Evolutionary conservation across 1,140 invertebrate genomes (phyloP).

Genomic region (Acyrthosiphon pisum): DNA sequence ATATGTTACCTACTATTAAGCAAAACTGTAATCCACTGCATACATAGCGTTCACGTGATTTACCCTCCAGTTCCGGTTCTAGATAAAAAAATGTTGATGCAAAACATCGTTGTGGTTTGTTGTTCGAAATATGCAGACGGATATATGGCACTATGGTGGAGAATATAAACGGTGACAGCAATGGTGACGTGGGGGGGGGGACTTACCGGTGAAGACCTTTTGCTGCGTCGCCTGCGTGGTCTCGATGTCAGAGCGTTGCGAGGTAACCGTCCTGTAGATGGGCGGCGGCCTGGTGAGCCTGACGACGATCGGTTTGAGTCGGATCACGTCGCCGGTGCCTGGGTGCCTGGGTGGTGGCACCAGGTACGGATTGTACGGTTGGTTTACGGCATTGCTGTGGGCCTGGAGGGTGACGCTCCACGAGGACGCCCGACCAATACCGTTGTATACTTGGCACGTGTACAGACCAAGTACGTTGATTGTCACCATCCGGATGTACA

Average conservation of each 20-base stretch:
- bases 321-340: slow-evolving; percentile 58
- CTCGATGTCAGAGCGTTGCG: neutral
- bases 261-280: slow-evolving; percentile 31
- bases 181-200: neutral
- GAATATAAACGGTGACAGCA: neutral
- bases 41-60: neutral
- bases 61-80: neutral
- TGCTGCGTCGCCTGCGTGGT: slow-evolving; percentile 15
- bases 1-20: neutral
- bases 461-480: slow-evolving; percentile 80
- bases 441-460: slow-evolving; percentile 87
- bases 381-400: slow-evolving; percentile 70
- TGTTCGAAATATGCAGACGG: neutral
- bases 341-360: slow-evolving; percentile 62
- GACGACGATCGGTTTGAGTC: slow-evolving; percentile 53
- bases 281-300: slow-evolving; percentile 59
- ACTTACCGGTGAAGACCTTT: slow-evolving; percentile 61
- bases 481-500: slow-evolving; percentile 76
- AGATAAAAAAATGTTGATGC: neutral
- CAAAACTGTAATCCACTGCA: neutral
- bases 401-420: slow-evolving; percentile 77
- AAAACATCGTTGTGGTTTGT: neutral
- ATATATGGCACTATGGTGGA: neutral
- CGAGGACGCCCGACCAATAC: slow-evolving; percentile 76
- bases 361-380: slow-evolving; percentile 62